Percentiles rank a stretch among this genome's conserved stretches.
phyloP scores from a whole-genome alignment of 1,140 invertebrate species.

The Atta colombica region DNA sequence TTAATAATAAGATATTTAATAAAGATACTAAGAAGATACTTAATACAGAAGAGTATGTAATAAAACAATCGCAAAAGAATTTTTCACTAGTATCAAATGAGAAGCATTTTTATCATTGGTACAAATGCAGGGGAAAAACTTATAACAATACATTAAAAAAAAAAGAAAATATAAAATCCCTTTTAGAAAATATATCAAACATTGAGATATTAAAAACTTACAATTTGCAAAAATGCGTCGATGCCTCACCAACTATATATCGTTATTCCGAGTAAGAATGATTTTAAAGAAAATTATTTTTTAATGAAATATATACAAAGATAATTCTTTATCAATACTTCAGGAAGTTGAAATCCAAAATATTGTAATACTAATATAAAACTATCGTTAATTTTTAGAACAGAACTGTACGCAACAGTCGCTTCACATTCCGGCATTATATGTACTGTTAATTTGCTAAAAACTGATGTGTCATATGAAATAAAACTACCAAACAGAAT shows the following conservation, averaged over 20 bases:
- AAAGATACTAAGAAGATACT: not conserved
- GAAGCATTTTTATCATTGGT: constrained; percentile 69
- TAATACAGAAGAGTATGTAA: not conserved
- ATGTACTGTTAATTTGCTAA: constrained; percentile 86
- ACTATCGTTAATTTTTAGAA: constrained; percentile 78
- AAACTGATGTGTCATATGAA: constrained; percentile 78
- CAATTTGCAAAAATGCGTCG: constrained; percentile 91
- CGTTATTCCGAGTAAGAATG: constrained; percentile 85
- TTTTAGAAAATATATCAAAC: constrained; percentile 55
- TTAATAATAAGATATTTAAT: not conserved
- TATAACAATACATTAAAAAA: not conserved
- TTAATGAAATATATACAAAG: not conserved
- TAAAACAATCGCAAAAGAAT: not conserved
- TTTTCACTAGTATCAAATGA: not conserved
- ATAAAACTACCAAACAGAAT: constrained; percentile 86
- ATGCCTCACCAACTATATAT: constrained; percentile 89
- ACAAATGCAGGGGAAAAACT: constrained; percentile 84
- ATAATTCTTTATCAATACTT: constrained; percentile 12
- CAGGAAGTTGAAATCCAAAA: not conserved
- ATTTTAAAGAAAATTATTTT: not conserved
- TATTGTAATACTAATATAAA: not conserved
- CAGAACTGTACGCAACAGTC: constrained; percentile 83
- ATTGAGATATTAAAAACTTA: constrained; percentile 80
- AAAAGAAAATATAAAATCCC: constrained; percentile 15
- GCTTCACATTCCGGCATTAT: constrained; percentile 89